These are phyloP conservation scores for Pammene fasciana DNA, from an alignment of 2,888 invertebrate species.

Conservation along the genomic window DNA sequence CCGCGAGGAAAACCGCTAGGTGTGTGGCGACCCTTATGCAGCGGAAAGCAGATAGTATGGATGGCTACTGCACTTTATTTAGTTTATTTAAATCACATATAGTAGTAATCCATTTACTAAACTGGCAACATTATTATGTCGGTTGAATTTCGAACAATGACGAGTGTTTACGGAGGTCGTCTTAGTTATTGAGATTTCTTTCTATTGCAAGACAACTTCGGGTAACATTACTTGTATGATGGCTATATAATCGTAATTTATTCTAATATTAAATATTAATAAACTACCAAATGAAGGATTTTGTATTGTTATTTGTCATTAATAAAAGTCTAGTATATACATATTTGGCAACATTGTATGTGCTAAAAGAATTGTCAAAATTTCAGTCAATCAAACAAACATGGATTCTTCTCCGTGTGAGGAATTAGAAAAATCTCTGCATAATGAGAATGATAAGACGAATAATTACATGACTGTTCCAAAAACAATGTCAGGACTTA, in stretches of 20 bases:
- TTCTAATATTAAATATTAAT: not conserved
- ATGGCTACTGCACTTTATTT: too few species aligned
- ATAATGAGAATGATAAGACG: conserved; percentile 60
- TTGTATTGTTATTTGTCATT: not conserved
- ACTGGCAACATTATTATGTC: conserved; percentile 11
- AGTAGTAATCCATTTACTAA: not conserved
- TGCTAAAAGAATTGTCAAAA: conserved; percentile 57
- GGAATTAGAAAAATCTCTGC: conserved; percentile 65
- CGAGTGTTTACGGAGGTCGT: conserved; percentile 13
- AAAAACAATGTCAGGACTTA: conserved; percentile 58
- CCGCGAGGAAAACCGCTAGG: too few species aligned
- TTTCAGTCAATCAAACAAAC: conserved; percentile 79
- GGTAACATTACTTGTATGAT: not conserved
- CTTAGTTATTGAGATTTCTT: not conserved
- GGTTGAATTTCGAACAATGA: conserved; percentile 22
- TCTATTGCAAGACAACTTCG: not conserved
- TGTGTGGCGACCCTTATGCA: too few species aligned
- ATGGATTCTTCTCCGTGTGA: conserved; percentile 73
- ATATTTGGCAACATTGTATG: conserved; percentile 43
- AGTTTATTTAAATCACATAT: not conserved
- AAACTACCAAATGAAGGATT: not conserved
- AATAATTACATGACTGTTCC: conserved; percentile 59
- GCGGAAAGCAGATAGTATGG: too few species aligned
- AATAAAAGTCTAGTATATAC: not conserved
- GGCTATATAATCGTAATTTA: not conserved